Percentiles rank a stretch among this genome's conserved stretches.
These are phyloP conservation scores for Rhabdomys pumilio DNA, from an alignment of 2,797 vertebrate species.

Conservation along the genomic window DNA sequence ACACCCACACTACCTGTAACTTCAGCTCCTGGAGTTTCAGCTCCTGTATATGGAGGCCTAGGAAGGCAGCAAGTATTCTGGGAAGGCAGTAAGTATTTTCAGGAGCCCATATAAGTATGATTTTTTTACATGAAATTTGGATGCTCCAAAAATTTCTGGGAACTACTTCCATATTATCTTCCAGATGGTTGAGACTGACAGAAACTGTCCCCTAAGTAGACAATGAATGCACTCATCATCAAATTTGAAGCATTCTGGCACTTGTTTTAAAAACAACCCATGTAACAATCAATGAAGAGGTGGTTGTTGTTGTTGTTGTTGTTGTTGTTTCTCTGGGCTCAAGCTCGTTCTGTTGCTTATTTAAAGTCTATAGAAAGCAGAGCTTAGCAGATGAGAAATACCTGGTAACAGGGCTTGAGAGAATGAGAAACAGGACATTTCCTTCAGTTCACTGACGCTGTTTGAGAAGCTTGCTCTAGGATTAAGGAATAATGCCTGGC, in stretches of 20 bases:
- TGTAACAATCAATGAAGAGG: background rate
- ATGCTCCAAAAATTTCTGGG: background rate
- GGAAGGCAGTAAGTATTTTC: background rate
- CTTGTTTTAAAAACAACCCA: background rate
- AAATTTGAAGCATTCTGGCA: background rate
- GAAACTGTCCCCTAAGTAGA: background rate
- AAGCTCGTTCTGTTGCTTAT: slow-evolving; percentile 47
- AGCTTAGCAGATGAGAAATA: background rate
- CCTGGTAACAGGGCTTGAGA: background rate
- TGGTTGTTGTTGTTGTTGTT: background rate
- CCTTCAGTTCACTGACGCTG: background rate
- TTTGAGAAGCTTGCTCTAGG: background rate
- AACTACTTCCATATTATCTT: background rate
- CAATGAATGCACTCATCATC: background rate
- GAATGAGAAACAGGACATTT: background rate
- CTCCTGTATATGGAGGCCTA: background rate
- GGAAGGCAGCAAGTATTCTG: background rate
- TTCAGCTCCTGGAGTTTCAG: background rate
- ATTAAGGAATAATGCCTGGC: slow-evolving; percentile 1
- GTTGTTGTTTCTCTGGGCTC: background rate
- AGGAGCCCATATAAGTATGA: background rate
- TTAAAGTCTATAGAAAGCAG: background rate
- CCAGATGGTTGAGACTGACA: background rate
- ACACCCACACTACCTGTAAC: background rate
- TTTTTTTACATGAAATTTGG: background rate